Evolutionary conservation across 2,888 invertebrate genomes (phyloP), one percentile per base, ranked within the genome.

Genomic region (Eucera pruinosa): DNA sequence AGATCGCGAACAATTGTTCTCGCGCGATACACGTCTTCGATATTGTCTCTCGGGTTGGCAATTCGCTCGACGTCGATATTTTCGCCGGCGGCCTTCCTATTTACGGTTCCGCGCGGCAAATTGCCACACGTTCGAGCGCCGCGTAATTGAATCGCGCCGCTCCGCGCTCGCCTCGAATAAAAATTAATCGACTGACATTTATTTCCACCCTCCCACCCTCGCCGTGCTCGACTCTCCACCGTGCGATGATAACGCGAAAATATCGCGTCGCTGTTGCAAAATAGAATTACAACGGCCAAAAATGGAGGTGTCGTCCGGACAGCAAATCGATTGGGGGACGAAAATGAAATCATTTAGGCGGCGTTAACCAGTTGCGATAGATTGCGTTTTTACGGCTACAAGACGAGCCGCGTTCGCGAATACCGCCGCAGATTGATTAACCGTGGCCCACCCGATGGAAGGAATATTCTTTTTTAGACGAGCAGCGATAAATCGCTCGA

Each of bases 151-250:
- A 83, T 70, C 64, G 47, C 65, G 64, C 41, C 60, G 71, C 64
- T 66, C 64, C 70, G 72, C 68, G 66, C n/a, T 65, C 62, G 45
- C 9, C 30, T 33, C 65, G 58, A 54, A 77, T 71, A 82, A 83
- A 83, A 83, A 82, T 82, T 82, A 79, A 75, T 76, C 71, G 74
- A 72, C 66, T 57, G 77, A 82, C 73, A 71, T 67, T 68, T 79
- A 80, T 84, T 82, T 84, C 74, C 70, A 3, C n/a, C 30, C 6
- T 3, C n/a, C n/a, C 9, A 11, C n/a, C 30, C 27, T 2, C 27
- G 15, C 18, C 52, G 41, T 69, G 50, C 30, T 45, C 25, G n/a
- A 60, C 57, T 58, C 58, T 45, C 36, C 39, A 3, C 33, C 18
- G 11, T 50, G 48, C 47, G 50, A 60, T 70, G 65, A 71, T 74